A percentile compares a stretch with the other conserved stretches of the same genome.
These are phyloP conservation scores for Microctonus aethiopoides DNA, from an alignment of 2,888 invertebrate species.

Conservation along the genomic window DNA sequence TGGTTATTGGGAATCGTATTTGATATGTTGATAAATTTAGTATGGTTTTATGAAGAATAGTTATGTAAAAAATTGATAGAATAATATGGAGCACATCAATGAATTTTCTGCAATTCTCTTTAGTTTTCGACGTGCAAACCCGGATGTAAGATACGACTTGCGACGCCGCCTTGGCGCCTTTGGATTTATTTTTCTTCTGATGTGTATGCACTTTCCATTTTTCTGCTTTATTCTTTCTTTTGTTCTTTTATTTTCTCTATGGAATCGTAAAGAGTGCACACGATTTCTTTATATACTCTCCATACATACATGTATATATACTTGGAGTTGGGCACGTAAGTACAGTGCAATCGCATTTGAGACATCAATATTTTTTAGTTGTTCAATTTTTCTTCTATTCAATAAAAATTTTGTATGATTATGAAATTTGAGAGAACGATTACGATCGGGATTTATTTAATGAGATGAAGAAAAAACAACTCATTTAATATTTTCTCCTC, in stretches of 20 bases:
- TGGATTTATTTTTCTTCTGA: slow-evolving; percentile 46
- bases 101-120: slow-evolving; percentile 16
- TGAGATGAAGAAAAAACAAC: too few species aligned
- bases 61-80: neutral
- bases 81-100: neutral
- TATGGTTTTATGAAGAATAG: neutral
- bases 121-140: slow-evolving; percentile 30
- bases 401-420: too few species aligned
- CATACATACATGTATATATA: too few species aligned
- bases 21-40: neutral
- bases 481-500: neutral
- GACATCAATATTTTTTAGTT: too few species aligned
- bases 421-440: too few species aligned
- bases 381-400: too few species aligned
- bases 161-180: slow-evolving; percentile 60
- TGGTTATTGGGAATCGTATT: neutral
- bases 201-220: neutral
- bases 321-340: too few species aligned
- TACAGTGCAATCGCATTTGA: too few species aligned
- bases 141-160: slow-evolving; percentile 36
- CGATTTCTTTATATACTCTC: neutral
- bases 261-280: neutral
- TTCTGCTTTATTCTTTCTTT: slow-evolving; percentile 10
- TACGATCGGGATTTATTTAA: too few species aligned
- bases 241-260: neutral